phyloP scores from a whole-genome alignment of 2,888 invertebrate genomes.

The Chironomus tentans region DNA sequence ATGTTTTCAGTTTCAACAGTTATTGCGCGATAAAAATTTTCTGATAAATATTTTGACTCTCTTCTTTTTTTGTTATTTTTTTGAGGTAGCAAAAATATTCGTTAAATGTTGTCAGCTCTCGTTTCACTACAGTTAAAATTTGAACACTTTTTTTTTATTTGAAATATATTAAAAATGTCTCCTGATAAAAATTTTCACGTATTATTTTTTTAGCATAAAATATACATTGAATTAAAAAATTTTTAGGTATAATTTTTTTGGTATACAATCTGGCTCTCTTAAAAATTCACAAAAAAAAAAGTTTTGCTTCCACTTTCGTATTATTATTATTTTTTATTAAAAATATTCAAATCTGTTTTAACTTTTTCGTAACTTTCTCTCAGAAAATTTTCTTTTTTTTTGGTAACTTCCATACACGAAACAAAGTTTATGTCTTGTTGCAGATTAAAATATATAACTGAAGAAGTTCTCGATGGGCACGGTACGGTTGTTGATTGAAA shows the following conservation, averaged over 20 bases:
- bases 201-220: slow-evolving; percentile 3
- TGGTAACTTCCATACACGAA: slow-evolving; percentile 6
- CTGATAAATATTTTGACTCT: neutral
- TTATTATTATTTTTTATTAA: neutral
- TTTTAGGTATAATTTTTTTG: too few relatives aligned
- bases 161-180: neutral
- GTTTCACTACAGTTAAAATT: slow-evolving; percentile 7
- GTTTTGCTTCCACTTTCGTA: neutral
- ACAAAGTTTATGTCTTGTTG: neutral
- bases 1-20: neutral
- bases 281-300: neutral
- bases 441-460: neutral
- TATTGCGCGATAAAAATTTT: neutral
- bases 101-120: neutral
- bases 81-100: neutral
- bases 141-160: slow-evolving; percentile 10
- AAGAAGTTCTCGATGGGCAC: neutral
- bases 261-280: neutral
- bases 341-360: slow-evolving; percentile 3
- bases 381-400: neutral
- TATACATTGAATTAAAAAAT: neutral
- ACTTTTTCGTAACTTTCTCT: neutral
- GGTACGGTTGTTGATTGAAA: slow-evolving; percentile 12
- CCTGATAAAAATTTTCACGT: slow-evolving; percentile 14
- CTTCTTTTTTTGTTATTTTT: neutral